Evolutionary conservation across 2,113 vertebrate species (phyloP).

Genomic region (Psephotus haematonotus): DNA sequence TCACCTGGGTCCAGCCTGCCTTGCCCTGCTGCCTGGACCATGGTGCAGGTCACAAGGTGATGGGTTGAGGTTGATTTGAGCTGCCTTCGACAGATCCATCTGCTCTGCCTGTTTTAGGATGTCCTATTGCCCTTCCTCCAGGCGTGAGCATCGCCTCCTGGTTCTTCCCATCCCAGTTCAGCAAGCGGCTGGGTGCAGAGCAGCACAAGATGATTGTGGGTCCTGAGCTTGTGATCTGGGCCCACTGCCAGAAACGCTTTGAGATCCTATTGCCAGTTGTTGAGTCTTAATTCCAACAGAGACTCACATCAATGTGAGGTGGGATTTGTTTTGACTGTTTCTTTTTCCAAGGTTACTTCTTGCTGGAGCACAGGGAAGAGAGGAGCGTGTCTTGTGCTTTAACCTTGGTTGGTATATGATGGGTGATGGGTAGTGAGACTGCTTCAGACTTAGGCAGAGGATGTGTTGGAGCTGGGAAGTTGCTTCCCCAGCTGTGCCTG

Average conservation of each 20-base stretch:
- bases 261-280: neutral
- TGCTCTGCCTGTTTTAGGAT: neutral
- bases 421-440: neutral
- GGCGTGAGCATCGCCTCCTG: neutral
- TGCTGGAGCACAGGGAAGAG: neutral
- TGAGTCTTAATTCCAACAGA: neutral
- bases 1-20: neutral
- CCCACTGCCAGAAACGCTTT: neutral
- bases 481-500: neutral
- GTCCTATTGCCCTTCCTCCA: neutral
- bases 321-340: neutral
- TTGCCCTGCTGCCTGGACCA: too few relatives aligned
- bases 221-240: neutral
- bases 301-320: neutral
- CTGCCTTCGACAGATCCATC: neutral
- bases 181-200: neutral
- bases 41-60: neutral
- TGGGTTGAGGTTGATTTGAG: accelerated
- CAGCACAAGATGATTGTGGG: neutral
- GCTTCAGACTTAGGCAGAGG: neutral
- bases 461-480: neutral
- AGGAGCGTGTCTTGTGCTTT: neutral
- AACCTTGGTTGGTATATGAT: accelerated
- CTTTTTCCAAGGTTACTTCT: neutral
- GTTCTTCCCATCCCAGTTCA: neutral